Conservation (phyloP, 2,113 vertebrate species). For the Capricornis sumatraensis region DNA sequence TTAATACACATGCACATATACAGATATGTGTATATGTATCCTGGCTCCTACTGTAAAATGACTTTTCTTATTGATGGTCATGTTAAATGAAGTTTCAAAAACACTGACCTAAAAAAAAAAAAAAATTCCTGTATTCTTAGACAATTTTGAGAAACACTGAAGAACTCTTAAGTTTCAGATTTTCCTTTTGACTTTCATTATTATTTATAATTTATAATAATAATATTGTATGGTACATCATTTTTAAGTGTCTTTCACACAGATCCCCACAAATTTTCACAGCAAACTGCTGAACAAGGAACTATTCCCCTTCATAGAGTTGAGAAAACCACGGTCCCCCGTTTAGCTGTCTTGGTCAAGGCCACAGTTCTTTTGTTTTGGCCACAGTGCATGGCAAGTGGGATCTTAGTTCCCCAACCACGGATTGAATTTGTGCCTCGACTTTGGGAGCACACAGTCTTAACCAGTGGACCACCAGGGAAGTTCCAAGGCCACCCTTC, state of each 20-base stretch:
- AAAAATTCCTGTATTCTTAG: background rate
- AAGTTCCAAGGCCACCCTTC: background rate
- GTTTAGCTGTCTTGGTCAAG: background rate
- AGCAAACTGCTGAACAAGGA: background rate
- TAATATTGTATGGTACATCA: background rate
- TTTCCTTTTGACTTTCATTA: background rate
- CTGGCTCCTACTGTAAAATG: background rate
- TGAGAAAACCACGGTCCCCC: background rate
- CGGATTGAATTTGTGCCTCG: background rate
- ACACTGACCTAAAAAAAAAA: background rate
- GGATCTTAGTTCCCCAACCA: background rate
- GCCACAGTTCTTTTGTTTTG: background rate
- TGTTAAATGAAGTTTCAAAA: background rate
- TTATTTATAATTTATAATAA: background rate
- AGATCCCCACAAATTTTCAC: background rate
- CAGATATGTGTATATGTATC: background rate
- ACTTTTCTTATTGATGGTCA: background rate
- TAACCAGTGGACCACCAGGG: background rate
- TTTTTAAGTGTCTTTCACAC: background rate
- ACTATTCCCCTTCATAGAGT: background rate
- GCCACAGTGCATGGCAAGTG: background rate
- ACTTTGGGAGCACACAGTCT: background rate
- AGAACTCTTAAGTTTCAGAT: background rate
- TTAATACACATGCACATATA: background rate
- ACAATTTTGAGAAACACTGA: background rate